Conservation (phyloP, 2,888 invertebrate genomes). For the Orchesella flavescens region DNA sequence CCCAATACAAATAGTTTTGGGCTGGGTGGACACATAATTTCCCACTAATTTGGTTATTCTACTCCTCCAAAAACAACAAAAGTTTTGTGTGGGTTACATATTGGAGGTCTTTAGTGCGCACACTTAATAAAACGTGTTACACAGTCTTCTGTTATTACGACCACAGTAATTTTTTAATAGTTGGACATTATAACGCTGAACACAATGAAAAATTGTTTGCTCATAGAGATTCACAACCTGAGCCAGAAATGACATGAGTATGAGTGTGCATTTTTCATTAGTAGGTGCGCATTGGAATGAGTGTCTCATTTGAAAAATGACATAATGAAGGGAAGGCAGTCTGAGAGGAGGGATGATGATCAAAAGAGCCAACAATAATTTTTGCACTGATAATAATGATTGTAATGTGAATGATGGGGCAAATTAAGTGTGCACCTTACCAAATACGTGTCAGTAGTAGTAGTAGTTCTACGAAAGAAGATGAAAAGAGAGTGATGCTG, state of each 20-base stretch:
- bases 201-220: constrained; percentile 31
- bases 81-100: no score
- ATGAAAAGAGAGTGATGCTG: background rate
- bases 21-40: no score
- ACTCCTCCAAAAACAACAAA: no score
- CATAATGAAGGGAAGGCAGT: constrained; percentile 1
- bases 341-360: background rate
- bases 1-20: no score
- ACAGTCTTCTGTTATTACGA: background rate
- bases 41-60: no score
- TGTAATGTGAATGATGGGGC: constrained; percentile 29
- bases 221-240: constrained; percentile 43
- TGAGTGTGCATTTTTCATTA: constrained; percentile 21
- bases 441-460: constrained; percentile 45
- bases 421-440: constrained; percentile 47
- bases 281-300: background rate
- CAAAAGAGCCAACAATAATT: constrained; percentile 23
- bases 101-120: background rate
- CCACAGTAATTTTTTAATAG: background rate
- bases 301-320: background rate
- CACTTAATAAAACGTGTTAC: background rate
- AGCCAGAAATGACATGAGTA: constrained; percentile 47
- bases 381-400: background rate
- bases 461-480: constrained; percentile 3
- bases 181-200: background rate